Evolutionary conservation across 1,140 invertebrate species (phyloP).

Genomic region (Battus philenor): DNA sequence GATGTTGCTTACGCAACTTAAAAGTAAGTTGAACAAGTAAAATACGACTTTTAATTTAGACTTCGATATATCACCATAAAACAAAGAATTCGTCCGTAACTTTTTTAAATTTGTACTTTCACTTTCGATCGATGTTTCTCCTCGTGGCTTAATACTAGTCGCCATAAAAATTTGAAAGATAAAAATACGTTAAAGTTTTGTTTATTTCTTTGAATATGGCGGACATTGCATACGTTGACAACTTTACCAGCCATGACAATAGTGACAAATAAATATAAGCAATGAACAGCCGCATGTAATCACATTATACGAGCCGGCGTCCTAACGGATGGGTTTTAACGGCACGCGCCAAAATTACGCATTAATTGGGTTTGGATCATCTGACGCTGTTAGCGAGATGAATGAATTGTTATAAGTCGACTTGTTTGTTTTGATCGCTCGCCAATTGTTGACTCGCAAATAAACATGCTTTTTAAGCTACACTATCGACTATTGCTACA

Average conservation of each 20-base stretch:
- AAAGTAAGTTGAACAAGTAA: no score
- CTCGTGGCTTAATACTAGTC: no score
- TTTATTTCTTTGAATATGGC: neutral
- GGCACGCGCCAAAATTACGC: constrained; percentile 42
- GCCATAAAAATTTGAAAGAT: no score
- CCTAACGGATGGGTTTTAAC: constrained; percentile 23
- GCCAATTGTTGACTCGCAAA: no score
- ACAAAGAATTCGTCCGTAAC: no score
- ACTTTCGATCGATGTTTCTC: no score
- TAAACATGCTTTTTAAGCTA: no score
- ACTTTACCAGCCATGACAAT: constrained; percentile 2
- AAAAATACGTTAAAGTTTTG: neutral
- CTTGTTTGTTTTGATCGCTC: constrained; percentile 14
- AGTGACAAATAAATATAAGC: constrained; percentile 21
- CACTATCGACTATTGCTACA: no score
- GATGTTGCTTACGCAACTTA: no score
- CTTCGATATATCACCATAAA: no score
- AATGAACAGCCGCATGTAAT: constrained; percentile 4
- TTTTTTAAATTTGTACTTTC: no score
- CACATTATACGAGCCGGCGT: neutral
- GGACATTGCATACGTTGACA: neutral
- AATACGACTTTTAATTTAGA: no score
- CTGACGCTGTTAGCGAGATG: constrained; percentile 29
- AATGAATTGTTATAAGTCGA: constrained; percentile 15
- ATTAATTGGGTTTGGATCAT: constrained; percentile 39